Percentiles rank a stretch among this genome's conserved stretches.
Evolutionary conservation across 2,797 vertebrate genomes (phyloP).

Genomic region (Helostoma temminkii): DNA sequence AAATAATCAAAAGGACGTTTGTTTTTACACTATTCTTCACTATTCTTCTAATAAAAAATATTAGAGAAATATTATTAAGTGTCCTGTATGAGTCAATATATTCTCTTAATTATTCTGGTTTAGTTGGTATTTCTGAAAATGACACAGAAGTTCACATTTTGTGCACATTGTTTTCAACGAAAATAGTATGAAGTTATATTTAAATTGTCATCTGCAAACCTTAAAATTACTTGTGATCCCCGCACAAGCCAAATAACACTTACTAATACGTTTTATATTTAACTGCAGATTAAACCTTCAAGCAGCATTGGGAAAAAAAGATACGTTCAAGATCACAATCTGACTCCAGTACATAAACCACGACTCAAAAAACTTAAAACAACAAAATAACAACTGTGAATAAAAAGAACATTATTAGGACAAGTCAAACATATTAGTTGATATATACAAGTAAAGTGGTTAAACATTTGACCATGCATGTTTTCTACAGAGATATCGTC

Average conservation of each 20-base stretch:
- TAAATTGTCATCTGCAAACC: slow-evolving; percentile 17
- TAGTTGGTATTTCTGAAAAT: slow-evolving; percentile 3
- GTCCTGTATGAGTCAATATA: neutral
- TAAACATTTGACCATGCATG: neutral
- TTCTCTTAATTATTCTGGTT: neutral
- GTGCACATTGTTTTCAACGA: slow-evolving; percentile 13
- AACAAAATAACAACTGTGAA: neutral
- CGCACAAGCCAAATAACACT: slow-evolving; percentile 20
- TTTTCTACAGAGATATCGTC: neutral
- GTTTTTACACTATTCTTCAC: no score
- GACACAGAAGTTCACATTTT: neutral
- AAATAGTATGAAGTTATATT: slow-evolving; percentile 16
- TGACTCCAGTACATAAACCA: neutral
- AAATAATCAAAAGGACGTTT: neutral
- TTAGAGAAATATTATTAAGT: no score
- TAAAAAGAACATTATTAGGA: neutral
- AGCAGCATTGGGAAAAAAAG: slow-evolving; percentile 58
- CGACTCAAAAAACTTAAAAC: neutral
- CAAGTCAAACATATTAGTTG: neutral
- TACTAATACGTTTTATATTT: neutral
- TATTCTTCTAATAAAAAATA: neutral
- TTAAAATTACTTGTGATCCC: slow-evolving; percentile 76
- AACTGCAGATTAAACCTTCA: slow-evolving; percentile 84
- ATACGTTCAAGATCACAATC: neutral
- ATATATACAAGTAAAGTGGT: neutral